These are phyloP conservation scores for Drosophila cardini DNA, from an alignment of 1,140 invertebrate genomes.

Conservation along the genomic window DNA sequence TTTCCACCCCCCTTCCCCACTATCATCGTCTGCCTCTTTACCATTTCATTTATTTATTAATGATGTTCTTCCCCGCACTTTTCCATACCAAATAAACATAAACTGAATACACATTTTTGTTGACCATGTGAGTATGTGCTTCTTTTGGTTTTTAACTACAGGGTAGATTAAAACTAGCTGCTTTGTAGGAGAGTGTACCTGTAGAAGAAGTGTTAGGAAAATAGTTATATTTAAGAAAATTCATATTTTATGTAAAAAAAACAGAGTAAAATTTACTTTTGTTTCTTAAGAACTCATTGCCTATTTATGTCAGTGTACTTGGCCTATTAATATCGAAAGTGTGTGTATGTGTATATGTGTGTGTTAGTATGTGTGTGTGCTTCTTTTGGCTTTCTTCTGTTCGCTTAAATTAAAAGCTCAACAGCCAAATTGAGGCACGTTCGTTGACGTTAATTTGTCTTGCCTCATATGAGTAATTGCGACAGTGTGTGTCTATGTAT, in stretches of 20 bases:
- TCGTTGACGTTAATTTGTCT: slow-evolving; percentile 55
- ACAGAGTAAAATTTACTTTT: no score
- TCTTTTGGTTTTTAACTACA: no score
- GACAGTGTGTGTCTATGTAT: slow-evolving; percentile 18
- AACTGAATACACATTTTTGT: slow-evolving; percentile 16
- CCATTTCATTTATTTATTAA: slow-evolving; percentile 72
- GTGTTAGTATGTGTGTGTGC: neutral
- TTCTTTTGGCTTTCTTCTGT: neutral
- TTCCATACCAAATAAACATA: slow-evolving; percentile 15
- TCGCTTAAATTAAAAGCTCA: slow-evolving; percentile 57
- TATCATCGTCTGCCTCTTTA: neutral
- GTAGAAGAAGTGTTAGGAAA: no score
- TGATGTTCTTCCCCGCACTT: slow-evolving; percentile 36
- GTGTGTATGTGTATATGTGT: neutral
- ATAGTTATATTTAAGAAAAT: no score
- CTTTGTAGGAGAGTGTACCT: no score
- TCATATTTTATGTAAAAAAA: no score
- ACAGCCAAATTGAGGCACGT: slow-evolving; percentile 58
- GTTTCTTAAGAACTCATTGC: neutral
- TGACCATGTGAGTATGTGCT: neutral
- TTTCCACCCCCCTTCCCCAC: neutral
- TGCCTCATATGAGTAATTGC: slow-evolving; percentile 55
- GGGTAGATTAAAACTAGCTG: no score
- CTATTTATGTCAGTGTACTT: slow-evolving; percentile 11
- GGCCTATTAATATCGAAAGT: slow-evolving; percentile 12